phyloP scores from a whole-genome alignment of 2,113 vertebrate species.

The Trinectes maculatus region DNA sequence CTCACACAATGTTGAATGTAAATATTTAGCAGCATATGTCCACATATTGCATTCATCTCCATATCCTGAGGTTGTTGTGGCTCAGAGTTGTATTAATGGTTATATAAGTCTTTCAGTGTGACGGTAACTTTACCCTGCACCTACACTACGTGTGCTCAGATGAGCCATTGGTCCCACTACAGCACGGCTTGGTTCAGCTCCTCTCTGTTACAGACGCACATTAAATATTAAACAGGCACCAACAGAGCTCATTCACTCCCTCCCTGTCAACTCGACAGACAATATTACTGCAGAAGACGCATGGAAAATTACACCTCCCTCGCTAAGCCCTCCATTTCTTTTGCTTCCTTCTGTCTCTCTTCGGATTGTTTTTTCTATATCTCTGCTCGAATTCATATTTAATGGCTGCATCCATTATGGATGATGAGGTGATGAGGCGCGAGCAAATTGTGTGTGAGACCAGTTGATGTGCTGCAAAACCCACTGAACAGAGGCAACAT shows the following conservation, averaged over 20 bases:
- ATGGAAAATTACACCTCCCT: constrained; percentile 52
- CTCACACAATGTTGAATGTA: background rate
- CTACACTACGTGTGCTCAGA: constrained; percentile 1
- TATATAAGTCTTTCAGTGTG: constrained; percentile 42
- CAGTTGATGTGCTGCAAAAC: constrained; percentile 9
- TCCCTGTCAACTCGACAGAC: constrained; percentile 39
- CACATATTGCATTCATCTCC: background rate
- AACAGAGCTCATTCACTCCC: constrained; percentile 56
- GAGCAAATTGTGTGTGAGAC: constrained; percentile 7
- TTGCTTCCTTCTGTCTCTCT: constrained; percentile 6
- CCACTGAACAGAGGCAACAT: background rate
- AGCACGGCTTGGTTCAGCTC: constrained; percentile 20
- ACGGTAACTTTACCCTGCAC: constrained; percentile 56
- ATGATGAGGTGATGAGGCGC: constrained; percentile 12
- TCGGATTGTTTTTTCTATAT: constrained; percentile 10
- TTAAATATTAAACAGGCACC: constrained; percentile 75
- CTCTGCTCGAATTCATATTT: constrained; percentile 40
- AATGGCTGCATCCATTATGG: constrained; percentile 34
- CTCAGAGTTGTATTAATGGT: constrained; percentile 12
- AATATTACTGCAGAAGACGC: constrained; percentile 34
- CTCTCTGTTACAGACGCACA: constrained; percentile 60
- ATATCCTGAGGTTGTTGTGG: constrained; percentile 6
- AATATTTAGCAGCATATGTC: background rate
- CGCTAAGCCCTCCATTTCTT: constrained; percentile 16
- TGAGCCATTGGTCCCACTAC: constrained; percentile 3